Conservation (phyloP, 1,140 invertebrate genomes). For the Nomia melanderi region DNA sequence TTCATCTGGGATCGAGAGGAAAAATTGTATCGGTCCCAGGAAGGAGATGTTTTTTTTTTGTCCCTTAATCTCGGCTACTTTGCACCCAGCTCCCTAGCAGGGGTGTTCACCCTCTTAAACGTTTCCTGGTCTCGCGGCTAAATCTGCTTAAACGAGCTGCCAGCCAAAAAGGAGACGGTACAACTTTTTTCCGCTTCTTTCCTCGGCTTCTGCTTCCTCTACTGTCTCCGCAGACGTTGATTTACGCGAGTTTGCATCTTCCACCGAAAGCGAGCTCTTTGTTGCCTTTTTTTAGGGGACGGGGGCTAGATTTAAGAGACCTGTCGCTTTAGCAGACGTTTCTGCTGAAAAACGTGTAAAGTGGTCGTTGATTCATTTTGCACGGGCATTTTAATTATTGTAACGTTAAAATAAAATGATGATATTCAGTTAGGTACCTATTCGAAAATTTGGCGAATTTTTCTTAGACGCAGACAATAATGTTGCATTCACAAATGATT, state of each 20-base stretch:
- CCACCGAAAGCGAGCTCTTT: slow-evolving; percentile 15
- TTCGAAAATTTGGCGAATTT: no score
- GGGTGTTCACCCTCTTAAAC: slow-evolving; percentile 61
- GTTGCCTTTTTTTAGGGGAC: neutral
- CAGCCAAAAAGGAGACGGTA: slow-evolving; percentile 30
- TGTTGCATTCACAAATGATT: no score
- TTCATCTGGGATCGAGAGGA: slow-evolving; percentile 31
- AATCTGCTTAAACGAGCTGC: slow-evolving; percentile 62
- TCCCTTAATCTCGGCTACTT: slow-evolving; percentile 58
- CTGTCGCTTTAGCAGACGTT: neutral
- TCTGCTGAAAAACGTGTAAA: neutral
- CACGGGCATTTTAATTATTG: no score
- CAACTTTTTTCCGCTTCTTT: slow-evolving; percentile 42
- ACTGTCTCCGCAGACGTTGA: slow-evolving; percentile 32
- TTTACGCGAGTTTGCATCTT: slow-evolving; percentile 49
- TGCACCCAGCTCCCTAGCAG: slow-evolving; percentile 44
- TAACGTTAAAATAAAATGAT: no score
- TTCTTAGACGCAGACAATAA: no score
- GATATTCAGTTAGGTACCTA: no score
- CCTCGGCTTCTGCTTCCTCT: neutral
- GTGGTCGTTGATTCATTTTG: no score
- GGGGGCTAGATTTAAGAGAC: neutral
- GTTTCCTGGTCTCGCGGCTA: slow-evolving; percentile 64
- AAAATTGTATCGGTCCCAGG: slow-evolving; percentile 30
- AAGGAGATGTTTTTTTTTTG: slow-evolving; percentile 43